Percentiles rank a stretch among this genome's conserved stretches.
Evolutionary conservation across 2,888 invertebrate genomes (phyloP).

Genomic region (Cantharis flavilabris): DNA sequence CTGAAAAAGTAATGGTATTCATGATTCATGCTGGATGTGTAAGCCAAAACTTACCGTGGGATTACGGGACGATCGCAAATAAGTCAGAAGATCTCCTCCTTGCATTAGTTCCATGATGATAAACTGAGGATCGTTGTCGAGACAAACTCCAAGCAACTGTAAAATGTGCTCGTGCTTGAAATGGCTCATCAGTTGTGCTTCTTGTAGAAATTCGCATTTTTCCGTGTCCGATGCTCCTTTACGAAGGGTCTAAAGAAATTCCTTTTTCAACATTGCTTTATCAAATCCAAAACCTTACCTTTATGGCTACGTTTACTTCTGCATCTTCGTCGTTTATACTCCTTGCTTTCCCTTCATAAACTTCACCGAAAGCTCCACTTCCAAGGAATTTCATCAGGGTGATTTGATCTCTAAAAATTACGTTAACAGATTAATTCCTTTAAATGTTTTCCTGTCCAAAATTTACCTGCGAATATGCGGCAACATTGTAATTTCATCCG

Average conservation of each 20-base stretch:
- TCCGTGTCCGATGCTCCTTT: slow-evolving; percentile 91
- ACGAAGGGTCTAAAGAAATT: slow-evolving; percentile 72
- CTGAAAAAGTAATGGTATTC: slow-evolving; percentile 50
- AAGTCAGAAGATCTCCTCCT: slow-evolving; percentile 92
- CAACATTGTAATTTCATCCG: slow-evolving; percentile 68
- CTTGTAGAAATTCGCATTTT: slow-evolving; percentile 92
- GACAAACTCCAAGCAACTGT: slow-evolving; percentile 89
- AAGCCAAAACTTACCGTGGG: slow-evolving; percentile 61
- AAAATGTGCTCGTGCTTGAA: slow-evolving; percentile 97
- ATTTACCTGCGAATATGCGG: slow-evolving; percentile 77
- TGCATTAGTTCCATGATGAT: slow-evolving; percentile 98
- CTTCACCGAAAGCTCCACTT: slow-evolving; percentile 96
- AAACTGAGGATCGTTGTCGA: slow-evolving; percentile 91
- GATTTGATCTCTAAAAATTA: slow-evolving; percentile 69
- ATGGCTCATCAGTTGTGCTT: slow-evolving; percentile 96
- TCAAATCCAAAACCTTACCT: slow-evolving; percentile 62
- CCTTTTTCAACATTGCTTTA: not conserved
- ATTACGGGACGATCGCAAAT: slow-evolving; percentile 81
- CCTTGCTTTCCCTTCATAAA: slow-evolving; percentile 87
- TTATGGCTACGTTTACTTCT: slow-evolving; percentile 87
- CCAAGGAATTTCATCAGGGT: slow-evolving; percentile 88
- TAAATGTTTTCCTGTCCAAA: not conserved
- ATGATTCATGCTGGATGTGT: not conserved
- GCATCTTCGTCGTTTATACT: slow-evolving; percentile 57
- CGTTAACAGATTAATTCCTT: not conserved